Evolutionary conservation across 2,113 vertebrate species (phyloP).

Genomic region (Balaeniceps rex): DNA sequence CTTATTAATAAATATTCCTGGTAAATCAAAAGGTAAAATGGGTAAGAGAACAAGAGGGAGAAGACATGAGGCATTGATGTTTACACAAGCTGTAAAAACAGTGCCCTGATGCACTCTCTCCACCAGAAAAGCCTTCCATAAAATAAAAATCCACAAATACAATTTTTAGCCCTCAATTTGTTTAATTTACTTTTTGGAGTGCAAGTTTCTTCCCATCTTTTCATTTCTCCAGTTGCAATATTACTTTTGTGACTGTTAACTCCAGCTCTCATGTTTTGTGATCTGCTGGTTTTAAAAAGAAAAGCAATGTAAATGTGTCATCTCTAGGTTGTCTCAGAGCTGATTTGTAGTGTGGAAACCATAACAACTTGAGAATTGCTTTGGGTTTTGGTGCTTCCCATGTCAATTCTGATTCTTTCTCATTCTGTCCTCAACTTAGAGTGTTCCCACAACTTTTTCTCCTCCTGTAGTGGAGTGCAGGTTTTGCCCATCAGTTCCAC

Average conservation of each 20-base stretch:
- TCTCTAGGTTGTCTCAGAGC: background rate
- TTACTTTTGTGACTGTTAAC: background rate
- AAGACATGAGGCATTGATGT: background rate
- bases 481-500: background rate
- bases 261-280: background rate
- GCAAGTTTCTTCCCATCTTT: background rate
- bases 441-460: background rate
- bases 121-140: background rate
- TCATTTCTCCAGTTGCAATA: background rate
- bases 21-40: background rate
- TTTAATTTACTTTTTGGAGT: background rate
- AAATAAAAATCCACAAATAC: background rate
- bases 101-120: background rate
- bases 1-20: background rate
- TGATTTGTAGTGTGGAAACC: background rate
- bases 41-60: background rate
- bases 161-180: background rate
- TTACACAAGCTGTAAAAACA: background rate
- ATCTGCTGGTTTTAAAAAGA: background rate
- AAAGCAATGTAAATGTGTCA: background rate
- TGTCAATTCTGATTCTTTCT: background rate
- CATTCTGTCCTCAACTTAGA: background rate
- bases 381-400: background rate
- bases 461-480: background rate
- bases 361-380: constrained; percentile 12